These are phyloP conservation scores for Gonatopus flavifemur DNA, from an alignment of 1,140 invertebrate species.

Conservation along the genomic window DNA sequence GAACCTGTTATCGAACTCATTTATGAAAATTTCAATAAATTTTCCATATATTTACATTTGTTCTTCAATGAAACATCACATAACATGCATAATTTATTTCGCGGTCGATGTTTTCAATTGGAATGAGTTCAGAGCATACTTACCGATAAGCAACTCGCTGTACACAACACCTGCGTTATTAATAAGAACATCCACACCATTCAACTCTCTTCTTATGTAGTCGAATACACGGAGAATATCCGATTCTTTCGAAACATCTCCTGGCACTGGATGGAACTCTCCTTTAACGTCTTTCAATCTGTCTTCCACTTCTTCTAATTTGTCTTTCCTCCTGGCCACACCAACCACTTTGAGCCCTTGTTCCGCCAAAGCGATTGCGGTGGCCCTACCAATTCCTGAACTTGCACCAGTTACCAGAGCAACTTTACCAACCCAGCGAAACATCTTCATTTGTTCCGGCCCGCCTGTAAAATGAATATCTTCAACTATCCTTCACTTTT, in stretches of 20 bases:
- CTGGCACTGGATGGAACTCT: slow-evolving; percentile 50
- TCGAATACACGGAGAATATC: slow-evolving; percentile 64
- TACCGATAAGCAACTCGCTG: slow-evolving; percentile 16
- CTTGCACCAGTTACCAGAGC: slow-evolving; percentile 76
- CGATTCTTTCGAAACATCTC: slow-evolving; percentile 65
- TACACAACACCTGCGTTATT: slow-evolving; percentile 65
- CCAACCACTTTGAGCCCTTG: slow-evolving; percentile 62
- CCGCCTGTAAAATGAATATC: not conserved
- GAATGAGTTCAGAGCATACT: not conserved
- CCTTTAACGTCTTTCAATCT: slow-evolving; percentile 12
- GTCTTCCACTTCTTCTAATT: slow-evolving; percentile 39
- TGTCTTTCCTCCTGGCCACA: slow-evolving; percentile 57
- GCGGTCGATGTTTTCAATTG: not conserved
- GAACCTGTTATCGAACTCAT: too few relatives aligned
- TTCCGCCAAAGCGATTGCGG: slow-evolving; percentile 64
- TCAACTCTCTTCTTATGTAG: slow-evolving; percentile 61
- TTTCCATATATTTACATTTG: too few relatives aligned
- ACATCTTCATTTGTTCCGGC: too few relatives aligned
- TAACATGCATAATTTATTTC: too few relatives aligned
- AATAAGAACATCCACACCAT: slow-evolving; percentile 66
- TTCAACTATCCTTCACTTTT: not conserved
- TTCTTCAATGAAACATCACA: too few relatives aligned
- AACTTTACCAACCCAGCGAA: slow-evolving; percentile 68
- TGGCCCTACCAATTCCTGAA: slow-evolving; percentile 68
- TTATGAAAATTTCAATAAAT: too few relatives aligned